phyloP scores from a whole-genome alignment of 2,113 vertebrate genomes.

The Plecotus auritus region DNA sequence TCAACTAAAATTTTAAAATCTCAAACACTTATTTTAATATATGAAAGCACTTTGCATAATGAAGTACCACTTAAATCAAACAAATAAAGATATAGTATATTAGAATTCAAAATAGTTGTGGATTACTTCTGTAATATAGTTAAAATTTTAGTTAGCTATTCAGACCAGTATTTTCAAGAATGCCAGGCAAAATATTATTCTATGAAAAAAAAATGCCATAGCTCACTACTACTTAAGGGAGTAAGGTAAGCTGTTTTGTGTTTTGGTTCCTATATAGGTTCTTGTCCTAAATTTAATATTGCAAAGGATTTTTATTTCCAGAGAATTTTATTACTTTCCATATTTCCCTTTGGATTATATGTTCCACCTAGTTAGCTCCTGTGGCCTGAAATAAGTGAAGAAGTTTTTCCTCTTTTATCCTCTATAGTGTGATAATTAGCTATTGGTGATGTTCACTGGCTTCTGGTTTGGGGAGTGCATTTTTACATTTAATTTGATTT shows the following conservation, averaged over 20 bases:
- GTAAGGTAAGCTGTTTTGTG: neutral
- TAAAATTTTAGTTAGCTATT: neutral
- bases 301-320: neutral
- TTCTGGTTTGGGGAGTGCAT: neutral
- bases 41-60: neutral
- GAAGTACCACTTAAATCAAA: neutral
- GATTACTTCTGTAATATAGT: neutral
- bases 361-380: neutral
- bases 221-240: neutral
- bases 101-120: neutral
- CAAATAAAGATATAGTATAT: neutral
- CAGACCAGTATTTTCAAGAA: neutral
- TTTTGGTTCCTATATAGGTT: neutral
- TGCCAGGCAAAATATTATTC: neutral
- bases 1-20: neutral
- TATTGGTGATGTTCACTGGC: neutral
- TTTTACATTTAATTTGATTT: conserved; percentile 22
- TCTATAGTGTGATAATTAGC: neutral
- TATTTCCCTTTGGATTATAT: neutral
- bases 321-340: neutral
- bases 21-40: neutral
- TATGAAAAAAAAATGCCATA: neutral
- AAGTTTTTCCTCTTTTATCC: neutral
- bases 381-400: neutral
- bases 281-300: neutral